These are phyloP conservation scores for Mohoua ochrocephala DNA, from an alignment of 2,113 vertebrate species.

Conservation along the genomic window DNA sequence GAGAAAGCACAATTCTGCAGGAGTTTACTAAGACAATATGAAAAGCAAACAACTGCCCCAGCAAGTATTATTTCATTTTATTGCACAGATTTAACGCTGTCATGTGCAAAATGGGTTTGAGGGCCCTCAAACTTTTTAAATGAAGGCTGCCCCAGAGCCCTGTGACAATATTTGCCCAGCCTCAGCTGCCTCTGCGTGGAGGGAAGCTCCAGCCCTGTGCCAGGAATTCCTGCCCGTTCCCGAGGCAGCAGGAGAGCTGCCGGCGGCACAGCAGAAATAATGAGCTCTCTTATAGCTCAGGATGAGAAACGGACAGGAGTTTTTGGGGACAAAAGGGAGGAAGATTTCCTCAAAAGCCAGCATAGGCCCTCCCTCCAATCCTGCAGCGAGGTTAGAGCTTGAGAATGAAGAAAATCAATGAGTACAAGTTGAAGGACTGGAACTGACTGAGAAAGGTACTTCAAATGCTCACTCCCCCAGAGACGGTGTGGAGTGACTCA, in stretches of 20 bases:
- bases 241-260: not conserved
- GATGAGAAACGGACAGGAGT: not conserved
- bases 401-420: not conserved
- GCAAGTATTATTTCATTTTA: not conserved
- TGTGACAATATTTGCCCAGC: not conserved
- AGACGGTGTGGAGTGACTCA: not conserved
- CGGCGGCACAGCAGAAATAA: not conserved
- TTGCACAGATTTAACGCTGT: not conserved
- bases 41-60: not conserved
- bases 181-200: accelerated
- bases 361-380: not conserved
- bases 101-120: not conserved
- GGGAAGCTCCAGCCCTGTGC: not conserved
- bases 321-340: not conserved
- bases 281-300: not conserved
- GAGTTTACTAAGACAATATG: not conserved
- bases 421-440: not conserved
- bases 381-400: not conserved
- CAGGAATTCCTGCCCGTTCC: not conserved
- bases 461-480: not conserved
- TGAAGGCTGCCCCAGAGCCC: not conserved
- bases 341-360: slow-evolving; percentile 1
- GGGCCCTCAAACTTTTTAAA: not conserved
- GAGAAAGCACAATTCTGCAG: not conserved
- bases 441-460: not conserved